phyloP scores from a whole-genome alignment of 2,888 invertebrate genomes.

The Drosophila pseudotakahashii region DNA sequence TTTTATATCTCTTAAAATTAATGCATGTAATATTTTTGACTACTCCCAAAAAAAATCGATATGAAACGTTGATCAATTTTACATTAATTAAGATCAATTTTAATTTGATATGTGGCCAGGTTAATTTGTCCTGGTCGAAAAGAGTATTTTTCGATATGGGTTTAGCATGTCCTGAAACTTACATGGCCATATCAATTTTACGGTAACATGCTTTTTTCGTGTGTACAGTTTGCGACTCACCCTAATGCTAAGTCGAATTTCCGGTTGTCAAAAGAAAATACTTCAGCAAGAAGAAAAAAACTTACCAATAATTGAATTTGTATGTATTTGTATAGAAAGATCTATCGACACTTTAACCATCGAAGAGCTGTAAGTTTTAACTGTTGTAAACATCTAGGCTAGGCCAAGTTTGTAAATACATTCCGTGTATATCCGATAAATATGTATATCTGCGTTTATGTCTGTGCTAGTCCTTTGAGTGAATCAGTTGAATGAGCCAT shows the following conservation, averaged over 20 bases:
- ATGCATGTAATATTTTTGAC: no score
- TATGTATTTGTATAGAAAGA: constrained; percentile 29
- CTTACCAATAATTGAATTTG: constrained; percentile 29
- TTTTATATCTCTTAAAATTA: no score
- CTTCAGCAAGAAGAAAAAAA: constrained; percentile 11
- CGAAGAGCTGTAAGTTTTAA: constrained; percentile 69
- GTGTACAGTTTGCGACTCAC: constrained; percentile 18
- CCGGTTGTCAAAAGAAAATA: constrained; percentile 44
- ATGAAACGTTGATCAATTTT: no score
- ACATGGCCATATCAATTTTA: no score
- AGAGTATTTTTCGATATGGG: no score
- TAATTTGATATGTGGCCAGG: no score
- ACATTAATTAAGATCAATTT: no score
- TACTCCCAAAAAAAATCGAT: no score
- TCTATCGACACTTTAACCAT: constrained; percentile 45
- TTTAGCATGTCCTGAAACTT: no score
- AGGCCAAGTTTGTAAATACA: constrained; percentile 36
- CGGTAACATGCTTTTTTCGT: no score
- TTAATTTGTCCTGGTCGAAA: no score
- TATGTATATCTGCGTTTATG: constrained; percentile 12
- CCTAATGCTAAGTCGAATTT: constrained; percentile 53
- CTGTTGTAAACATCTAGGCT: constrained; percentile 52
- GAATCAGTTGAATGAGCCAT: constrained; percentile 11
- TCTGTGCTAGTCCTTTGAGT: constrained; percentile 14
- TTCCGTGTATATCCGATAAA: constrained; percentile 3